These are phyloP conservation scores for Erannis defoliaria DNA, from an alignment of 2,888 invertebrate species.

Conservation along the genomic window DNA sequence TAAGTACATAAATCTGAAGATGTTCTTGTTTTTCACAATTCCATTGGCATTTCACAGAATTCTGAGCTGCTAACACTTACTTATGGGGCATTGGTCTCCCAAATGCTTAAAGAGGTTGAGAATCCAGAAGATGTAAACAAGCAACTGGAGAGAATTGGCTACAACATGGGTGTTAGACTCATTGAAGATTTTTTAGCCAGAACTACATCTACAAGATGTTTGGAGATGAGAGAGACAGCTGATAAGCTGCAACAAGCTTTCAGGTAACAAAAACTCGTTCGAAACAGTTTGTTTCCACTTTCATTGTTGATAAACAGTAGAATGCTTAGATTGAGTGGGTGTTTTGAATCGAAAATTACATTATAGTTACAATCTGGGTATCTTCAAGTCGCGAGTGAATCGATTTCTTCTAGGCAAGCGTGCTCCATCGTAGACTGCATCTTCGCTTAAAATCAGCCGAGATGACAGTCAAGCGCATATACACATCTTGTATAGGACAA, in stretches of 20 bases:
- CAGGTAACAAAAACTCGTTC: too few relatives aligned
- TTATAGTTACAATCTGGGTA: too few relatives aligned
- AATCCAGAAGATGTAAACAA: constrained; percentile 99
- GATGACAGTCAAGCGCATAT: too few relatives aligned
- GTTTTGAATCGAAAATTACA: too few relatives aligned
- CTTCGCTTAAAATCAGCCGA: too few relatives aligned
- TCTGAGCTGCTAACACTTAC: constrained; percentile 98
- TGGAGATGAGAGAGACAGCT: constrained; percentile 98
- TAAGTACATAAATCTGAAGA: too few relatives aligned
- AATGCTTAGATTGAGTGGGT: too few relatives aligned
- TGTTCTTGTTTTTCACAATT: constrained; percentile 21
- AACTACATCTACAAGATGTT: constrained; percentile 95
- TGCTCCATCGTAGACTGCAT: too few relatives aligned
- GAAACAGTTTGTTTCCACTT: too few relatives aligned
- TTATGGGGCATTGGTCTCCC: constrained; percentile 98
- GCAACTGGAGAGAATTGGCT: constrained; percentile 97
- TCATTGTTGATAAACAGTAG: not conserved
- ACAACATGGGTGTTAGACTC: constrained; percentile 98
- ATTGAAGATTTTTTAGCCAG: constrained; percentile 99
- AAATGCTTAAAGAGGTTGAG: constrained; percentile 98
- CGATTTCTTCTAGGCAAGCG: too few relatives aligned
- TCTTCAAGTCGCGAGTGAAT: too few relatives aligned
- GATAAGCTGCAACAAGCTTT: constrained; percentile 96
- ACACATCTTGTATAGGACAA: too few relatives aligned
- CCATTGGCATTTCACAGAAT: constrained; percentile 88